Evolutionary conservation across 2,797 vertebrate species (phyloP).

Genomic region (Phyllotis vaccarum): DNA sequence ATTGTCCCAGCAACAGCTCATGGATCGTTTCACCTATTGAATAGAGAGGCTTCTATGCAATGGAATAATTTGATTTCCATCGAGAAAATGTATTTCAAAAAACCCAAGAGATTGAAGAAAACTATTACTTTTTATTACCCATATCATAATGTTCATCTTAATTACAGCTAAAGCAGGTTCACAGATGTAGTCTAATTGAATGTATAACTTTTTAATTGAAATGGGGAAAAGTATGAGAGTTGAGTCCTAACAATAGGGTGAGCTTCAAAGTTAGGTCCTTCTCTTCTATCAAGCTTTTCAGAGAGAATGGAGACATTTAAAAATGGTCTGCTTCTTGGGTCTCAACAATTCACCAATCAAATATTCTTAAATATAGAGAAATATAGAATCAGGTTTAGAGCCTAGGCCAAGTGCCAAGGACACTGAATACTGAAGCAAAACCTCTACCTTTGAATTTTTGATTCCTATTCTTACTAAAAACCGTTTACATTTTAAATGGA

Average conservation of each 20-base stretch:
- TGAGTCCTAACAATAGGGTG: slow-evolving; percentile 74
- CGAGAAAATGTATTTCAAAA: slow-evolving; percentile 84
- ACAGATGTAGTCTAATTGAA: slow-evolving; percentile 82
- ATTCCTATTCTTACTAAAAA: background rate
- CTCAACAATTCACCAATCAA: background rate
- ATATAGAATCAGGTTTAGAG: background rate
- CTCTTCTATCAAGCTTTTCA: slow-evolving; percentile 46
- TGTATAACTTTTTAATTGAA: slow-evolving; percentile 85
- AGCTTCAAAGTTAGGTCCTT: slow-evolving; percentile 43
- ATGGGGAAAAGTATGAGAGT: slow-evolving; percentile 78
- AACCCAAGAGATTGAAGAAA: slow-evolving; percentile 83
- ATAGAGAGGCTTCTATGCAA: slow-evolving; percentile 75
- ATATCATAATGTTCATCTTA: slow-evolving; percentile 86
- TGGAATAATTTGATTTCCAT: slow-evolving; percentile 85
- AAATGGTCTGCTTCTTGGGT: slow-evolving; percentile 38
- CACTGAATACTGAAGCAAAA: background rate
- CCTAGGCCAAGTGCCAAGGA: background rate
- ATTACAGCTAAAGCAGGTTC: slow-evolving; percentile 79
- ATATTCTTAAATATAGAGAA: slow-evolving; percentile 35
- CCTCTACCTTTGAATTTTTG: background rate
- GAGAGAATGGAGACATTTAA: slow-evolving; percentile 35
- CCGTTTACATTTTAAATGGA: background rate
- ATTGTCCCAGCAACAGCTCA: slow-evolving; percentile 66
- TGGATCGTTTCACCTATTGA: slow-evolving; percentile 76
- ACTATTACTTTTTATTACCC: slow-evolving; percentile 85